Conservation (phyloP, 92 coral and sea anemone species). For the Bergia puertoricense region DNA sequence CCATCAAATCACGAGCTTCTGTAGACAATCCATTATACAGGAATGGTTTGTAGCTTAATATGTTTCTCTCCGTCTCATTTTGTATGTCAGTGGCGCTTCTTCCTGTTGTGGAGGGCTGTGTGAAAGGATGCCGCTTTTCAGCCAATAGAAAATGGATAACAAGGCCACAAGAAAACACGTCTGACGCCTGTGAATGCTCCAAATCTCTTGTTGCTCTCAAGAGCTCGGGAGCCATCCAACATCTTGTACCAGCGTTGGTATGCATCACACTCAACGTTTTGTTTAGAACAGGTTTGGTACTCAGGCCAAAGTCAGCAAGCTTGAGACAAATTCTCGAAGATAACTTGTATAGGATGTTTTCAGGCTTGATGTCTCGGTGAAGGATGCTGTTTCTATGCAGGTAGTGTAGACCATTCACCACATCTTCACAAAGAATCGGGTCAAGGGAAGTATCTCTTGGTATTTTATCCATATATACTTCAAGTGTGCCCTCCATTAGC, state of each 20-base stretch:
- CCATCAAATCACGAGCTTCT: slow-evolving; percentile 37
- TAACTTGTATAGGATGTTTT: too few relatives aligned
- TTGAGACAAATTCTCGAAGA: too few relatives aligned
- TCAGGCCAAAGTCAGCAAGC: too few relatives aligned
- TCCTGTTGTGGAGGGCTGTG: neutral
- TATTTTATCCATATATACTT: slow-evolving; percentile 2
- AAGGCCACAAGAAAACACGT: too few relatives aligned
- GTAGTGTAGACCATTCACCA: neutral
- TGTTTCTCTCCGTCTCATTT: neutral
- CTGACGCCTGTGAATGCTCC: neutral
- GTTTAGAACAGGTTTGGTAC: too few relatives aligned
- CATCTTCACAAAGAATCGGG: slow-evolving; percentile 33
- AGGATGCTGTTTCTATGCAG: too few relatives aligned
- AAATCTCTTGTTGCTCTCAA: neutral
- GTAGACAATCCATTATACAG: slow-evolving; percentile 11
- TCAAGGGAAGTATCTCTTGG: neutral
- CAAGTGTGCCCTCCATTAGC: slow-evolving; percentile 2
- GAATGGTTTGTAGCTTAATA: neutral
- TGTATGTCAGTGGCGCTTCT: neutral
- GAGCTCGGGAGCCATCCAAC: too few relatives aligned
- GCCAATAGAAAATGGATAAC: too few relatives aligned
- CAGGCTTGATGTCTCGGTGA: neutral
- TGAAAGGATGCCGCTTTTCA: slow-evolving; percentile 45
- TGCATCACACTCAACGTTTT: slow-evolving; percentile 41
- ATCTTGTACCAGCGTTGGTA: too few relatives aligned